Percentiles rank a stretch among this genome's conserved stretches.
These are phyloP conservation scores for Drosophila malerkotliana DNA, from an alignment of 1,140 invertebrate species.

Conservation along the genomic window DNA sequence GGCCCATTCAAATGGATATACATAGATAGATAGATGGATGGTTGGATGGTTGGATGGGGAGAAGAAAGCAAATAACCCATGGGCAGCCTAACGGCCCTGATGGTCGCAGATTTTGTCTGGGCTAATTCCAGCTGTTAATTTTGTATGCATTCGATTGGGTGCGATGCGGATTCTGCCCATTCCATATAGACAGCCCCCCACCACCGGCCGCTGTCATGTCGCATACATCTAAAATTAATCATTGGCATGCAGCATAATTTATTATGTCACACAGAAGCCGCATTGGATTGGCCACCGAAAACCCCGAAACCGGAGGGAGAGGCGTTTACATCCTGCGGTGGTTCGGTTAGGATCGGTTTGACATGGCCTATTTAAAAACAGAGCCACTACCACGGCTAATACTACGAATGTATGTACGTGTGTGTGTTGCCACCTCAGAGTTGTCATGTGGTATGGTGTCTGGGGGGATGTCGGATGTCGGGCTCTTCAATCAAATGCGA, in stretches of 20 bases:
- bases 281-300: conserved; percentile 37
- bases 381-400: background rate
- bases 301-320: conserved; percentile 28
- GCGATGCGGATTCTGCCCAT: conserved; percentile 14
- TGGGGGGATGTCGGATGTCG: conserved; percentile 28
- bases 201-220: conserved; percentile 51
- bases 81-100: conserved; percentile 23
- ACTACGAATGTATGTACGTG: background rate
- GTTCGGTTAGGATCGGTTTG: conserved; percentile 53
- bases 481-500: conserved; percentile 76
- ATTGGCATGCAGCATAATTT: conserved; percentile 79
- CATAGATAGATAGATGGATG: conserved; percentile 6
- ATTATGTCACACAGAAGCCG: conserved; percentile 74
- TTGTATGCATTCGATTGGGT: conserved; percentile 72
- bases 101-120: conserved; percentile 52
- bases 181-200: background rate
- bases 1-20: conserved; percentile 56
- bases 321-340: conserved; percentile 70
- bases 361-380: conserved; percentile 69
- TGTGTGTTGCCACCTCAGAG: conserved; percentile 1
- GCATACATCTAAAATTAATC: conserved; percentile 75
- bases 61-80: conserved; percentile 49
- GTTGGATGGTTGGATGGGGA: conserved; percentile 12
- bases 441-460: conserved; percentile 31
- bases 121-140: conserved; percentile 64